A percentile compares a stretch with the other conserved stretches of the same genome.
Conservation (phyloP, 2,113 vertebrate genomes). For the Chascanopsetta lugubris region DNA sequence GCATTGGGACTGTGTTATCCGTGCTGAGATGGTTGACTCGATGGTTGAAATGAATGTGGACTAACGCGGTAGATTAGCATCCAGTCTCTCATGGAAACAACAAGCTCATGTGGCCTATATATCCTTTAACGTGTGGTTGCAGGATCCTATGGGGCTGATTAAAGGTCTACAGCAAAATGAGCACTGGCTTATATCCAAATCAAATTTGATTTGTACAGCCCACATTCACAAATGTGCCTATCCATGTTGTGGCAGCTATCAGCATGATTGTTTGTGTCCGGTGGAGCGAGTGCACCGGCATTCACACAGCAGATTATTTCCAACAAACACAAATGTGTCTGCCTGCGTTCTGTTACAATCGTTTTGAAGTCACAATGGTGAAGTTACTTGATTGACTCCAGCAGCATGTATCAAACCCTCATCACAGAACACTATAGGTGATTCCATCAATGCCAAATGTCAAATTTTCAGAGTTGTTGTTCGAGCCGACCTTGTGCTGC, state of each 20-base stretch:
- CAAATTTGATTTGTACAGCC: too few species aligned
- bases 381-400: slow-evolving; percentile 1
- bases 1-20: slow-evolving; percentile 1
- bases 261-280: slow-evolving; percentile 1
- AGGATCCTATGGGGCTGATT: slow-evolving; percentile 21
- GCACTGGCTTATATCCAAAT: slow-evolving; percentile 38
- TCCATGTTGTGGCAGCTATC: not conserved
- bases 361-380: not conserved
- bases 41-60: slow-evolving; percentile 29
- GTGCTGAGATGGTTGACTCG: slow-evolving; percentile 45
- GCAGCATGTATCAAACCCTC: not conserved
- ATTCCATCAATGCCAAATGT: slow-evolving; percentile 4
- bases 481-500: not conserved
- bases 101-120: slow-evolving; percentile 27
- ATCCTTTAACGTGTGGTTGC: slow-evolving; percentile 45
- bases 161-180: slow-evolving; percentile 29
- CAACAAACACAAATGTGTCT: slow-evolving; percentile 6
- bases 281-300: too few species aligned
- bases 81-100: slow-evolving; percentile 49
- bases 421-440: not conserved
- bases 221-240: too few species aligned
- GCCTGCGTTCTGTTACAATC: not conserved
- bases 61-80: slow-evolving; percentile 52
- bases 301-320: too few species aligned
- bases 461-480: not conserved